These are phyloP conservation scores for Drosophila mojavensis DNA, from an alignment of 1,140 invertebrate species.

Conservation along the genomic window DNA sequence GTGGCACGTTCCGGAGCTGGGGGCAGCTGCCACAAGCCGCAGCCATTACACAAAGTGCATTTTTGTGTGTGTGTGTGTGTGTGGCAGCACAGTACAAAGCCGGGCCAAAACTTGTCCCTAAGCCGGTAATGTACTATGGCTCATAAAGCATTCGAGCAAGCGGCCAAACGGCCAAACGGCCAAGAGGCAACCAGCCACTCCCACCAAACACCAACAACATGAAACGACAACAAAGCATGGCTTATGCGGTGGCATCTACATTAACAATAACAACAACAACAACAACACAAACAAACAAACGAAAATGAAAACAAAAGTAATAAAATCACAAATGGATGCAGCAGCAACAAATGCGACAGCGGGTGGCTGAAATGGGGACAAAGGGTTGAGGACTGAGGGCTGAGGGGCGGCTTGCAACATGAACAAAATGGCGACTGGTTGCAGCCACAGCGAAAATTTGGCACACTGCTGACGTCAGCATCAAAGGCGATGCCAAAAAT, in stretches of 20 bases:
- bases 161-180: background rate
- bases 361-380: background rate
- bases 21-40: constrained; percentile 15
- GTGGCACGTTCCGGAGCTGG: constrained; percentile 35
- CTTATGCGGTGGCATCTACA: constrained; percentile 52
- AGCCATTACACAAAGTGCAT: constrained; percentile 68
- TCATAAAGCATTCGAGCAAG: constrained; percentile 5
- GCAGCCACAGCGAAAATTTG: constrained; percentile 41
- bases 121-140: constrained; percentile 9
- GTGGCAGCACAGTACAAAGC: constrained; percentile 34
- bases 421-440: constrained; percentile 24
- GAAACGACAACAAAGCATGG: constrained; percentile 68
- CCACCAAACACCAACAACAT: constrained; percentile 28
- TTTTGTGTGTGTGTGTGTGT: constrained; percentile 57
- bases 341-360: constrained; percentile 55
- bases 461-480: constrained; percentile 61
- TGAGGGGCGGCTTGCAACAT: constrained; percentile 23
- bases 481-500: constrained; percentile 42
- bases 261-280: background rate
- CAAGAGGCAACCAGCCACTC: constrained; percentile 28
- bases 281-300: background rate
- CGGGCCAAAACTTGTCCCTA: constrained; percentile 6
- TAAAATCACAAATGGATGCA: constrained; percentile 78
- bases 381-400: background rate
- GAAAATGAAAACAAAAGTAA: constrained; percentile 58